Base-by-base conservation (phyloP, 2,113 vertebrate species). In the Ailuropoda melanoleuca region DNA sequence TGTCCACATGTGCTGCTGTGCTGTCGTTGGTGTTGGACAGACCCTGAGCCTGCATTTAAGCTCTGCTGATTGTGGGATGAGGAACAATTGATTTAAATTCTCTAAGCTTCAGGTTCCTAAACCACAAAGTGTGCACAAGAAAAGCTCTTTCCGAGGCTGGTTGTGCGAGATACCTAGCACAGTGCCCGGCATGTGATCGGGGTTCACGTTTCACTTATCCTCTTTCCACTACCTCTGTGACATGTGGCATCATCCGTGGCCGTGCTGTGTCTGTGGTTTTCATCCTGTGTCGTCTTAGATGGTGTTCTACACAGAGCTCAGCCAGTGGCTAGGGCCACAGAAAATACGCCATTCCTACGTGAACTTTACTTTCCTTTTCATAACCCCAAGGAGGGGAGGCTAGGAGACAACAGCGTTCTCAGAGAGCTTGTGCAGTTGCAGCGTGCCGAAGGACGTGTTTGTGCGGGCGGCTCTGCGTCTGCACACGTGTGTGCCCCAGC, bases 241-340 rank as follows among this genome's bases (percentile, higher is more conserved):
- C 0, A 34, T 13, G 74, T 31, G 68, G 19, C 0, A 0, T n/a
- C 2, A 5, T 53, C 37, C 0, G 1, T 12, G 19, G 29, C 18
- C 7, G 1, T 4, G 39, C 50, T 19, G 17, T 2, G 23, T 26
- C 48, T 55, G 23, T 18, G 9, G 1, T 24, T 19, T 50, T n/a
- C 24, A 37, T 19, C 13, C 14, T 66, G 14, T 39, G 5, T 31
- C 17, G 46, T 37, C 6, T 10, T 4, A 83, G 31, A 23, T 0
- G 17, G 24, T 14, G 17, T 31, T 12, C 0, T 9, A 19, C 21
- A 2, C 31, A 26, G 24, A 74, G 15, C 43, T n/a, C 1, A 43
- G 0, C 48, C 48, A 0, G 0, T 46, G 70, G 26, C 43, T 26
- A 12, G 0, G 0, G 29, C 70, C 23, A 50, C 68, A 50, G 23